These are phyloP conservation scores for Timandra comae DNA, from an alignment of 2,888 invertebrate genomes.

Conservation along the genomic window DNA sequence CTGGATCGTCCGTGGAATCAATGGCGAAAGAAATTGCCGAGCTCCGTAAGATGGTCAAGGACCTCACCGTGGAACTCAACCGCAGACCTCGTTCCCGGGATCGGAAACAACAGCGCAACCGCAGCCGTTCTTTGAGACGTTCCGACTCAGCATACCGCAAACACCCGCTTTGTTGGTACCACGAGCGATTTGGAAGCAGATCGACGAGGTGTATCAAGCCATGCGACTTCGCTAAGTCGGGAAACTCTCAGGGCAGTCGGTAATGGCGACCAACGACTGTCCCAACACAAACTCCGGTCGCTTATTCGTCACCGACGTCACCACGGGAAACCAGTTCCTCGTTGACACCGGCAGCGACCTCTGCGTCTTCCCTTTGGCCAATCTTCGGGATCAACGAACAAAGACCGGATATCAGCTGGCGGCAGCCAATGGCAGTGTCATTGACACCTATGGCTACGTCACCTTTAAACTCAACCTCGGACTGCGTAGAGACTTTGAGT, in stretches of 20 bases:
- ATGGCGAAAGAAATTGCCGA: not conserved
- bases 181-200: slow-evolving; percentile 7
- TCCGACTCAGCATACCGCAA: slow-evolving; percentile 12
- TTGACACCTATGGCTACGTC: slow-evolving; percentile 20
- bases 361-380: slow-evolving; percentile 15
- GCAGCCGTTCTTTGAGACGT: slow-evolving; percentile 1
- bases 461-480: slow-evolving; percentile 21
- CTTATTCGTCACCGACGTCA: slow-evolving; percentile 20
- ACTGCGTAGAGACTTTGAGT: slow-evolving; percentile 19
- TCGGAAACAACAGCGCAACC: slow-evolving; percentile 1
- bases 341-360: slow-evolving; percentile 21
- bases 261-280: slow-evolving; percentile 19
- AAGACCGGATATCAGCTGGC: slow-evolving; percentile 9
- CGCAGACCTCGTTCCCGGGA: not conserved
- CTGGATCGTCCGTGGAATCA: not conserved
- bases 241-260: slow-evolving; percentile 12
- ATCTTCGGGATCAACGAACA: slow-evolving; percentile 10
- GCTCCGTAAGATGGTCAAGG: not conserved
- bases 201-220: slow-evolving; percentile 14
- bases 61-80: not conserved
- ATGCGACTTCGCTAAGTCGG: slow-evolving; percentile 12
- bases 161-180: slow-evolving; percentile 22
- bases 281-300: slow-evolving; percentile 15
- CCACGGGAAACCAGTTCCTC: slow-evolving; percentile 10
- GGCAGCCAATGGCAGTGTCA: slow-evolving; percentile 24